phyloP scores from a whole-genome alignment of 2,888 invertebrate genomes.

The Lacanobia oleracea region DNA sequence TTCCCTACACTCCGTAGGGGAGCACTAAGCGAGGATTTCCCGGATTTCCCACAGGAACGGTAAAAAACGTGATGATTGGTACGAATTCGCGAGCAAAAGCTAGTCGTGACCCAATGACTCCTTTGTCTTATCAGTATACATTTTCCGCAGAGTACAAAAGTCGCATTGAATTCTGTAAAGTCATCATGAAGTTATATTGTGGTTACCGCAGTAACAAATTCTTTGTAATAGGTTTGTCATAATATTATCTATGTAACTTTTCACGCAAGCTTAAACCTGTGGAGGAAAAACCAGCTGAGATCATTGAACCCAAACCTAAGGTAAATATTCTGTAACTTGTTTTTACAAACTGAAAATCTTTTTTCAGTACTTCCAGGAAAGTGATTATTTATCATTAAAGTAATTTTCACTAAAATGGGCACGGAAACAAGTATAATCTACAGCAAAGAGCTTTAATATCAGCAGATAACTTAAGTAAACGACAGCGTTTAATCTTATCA shows the following conservation, averaged over 20 bases:
- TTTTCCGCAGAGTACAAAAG: neutral
- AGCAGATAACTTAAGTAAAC: conserved; percentile 8
- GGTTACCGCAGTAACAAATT: neutral
- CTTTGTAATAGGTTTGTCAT: neutral
- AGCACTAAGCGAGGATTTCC: too few relatives aligned
- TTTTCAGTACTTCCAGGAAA: neutral
- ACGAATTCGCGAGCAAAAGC: too few relatives aligned
- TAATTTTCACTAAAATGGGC: conserved; percentile 4
- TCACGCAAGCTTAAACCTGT: conserved; percentile 71
- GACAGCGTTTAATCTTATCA: conserved; percentile 21
- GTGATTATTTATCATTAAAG: neutral
- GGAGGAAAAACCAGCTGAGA: conserved; percentile 64
- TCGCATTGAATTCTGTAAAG: neutral
- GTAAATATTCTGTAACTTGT: conserved; percentile 54
- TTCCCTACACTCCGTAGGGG: too few relatives aligned
- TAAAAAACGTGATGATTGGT: too few relatives aligned
- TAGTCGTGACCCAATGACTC: neutral
- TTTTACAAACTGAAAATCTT: neutral
- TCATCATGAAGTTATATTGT: conserved; percentile 3
- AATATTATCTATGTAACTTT: conserved; percentile 48
- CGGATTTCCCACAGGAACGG: too few relatives aligned
- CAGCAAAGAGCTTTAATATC: neutral
- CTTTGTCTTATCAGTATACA: neutral
- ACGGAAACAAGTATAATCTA: conserved; percentile 7
- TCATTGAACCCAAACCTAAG: conserved; percentile 71